These are phyloP conservation scores for Peromyscus melanophrys DNA, from an alignment of 2,797 vertebrate genomes.

Conservation along the genomic window DNA sequence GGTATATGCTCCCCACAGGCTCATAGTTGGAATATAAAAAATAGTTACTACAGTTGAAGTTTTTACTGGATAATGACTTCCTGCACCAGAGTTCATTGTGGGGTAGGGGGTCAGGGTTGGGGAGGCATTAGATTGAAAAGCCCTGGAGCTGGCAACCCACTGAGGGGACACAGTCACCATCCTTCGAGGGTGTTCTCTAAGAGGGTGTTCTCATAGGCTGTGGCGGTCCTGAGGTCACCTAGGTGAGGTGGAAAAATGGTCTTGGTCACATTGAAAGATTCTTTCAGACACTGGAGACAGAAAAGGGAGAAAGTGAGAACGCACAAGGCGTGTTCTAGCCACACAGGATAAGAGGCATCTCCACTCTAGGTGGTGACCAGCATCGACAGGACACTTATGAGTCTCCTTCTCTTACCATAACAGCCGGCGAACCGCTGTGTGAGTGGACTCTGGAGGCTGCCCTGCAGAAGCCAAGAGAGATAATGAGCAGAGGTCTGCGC, in stretches of 20 bases:
- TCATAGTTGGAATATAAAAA: neutral
- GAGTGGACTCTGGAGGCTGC: neutral
- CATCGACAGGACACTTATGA: neutral
- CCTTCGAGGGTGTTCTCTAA: neutral
- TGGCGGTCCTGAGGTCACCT: neutral
- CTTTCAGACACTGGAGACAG: neutral
- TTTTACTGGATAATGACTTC: neutral
- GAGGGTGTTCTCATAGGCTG: neutral
- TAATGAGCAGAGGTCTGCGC: neutral
- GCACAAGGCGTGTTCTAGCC: neutral
- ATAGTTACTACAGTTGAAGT: neutral
- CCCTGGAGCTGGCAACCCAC: neutral
- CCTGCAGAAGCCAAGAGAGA: neutral
- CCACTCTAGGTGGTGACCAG: neutral
- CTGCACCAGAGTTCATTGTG: neutral
- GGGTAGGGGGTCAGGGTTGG: neutral
- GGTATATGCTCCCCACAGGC: neutral
- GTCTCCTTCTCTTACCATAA: neutral
- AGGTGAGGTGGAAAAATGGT: neutral
- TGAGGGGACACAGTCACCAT: neutral
- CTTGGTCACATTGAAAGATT: neutral
- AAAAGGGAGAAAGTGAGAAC: neutral
- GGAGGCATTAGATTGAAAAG: slow-evolving; percentile 1
- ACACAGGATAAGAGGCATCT: neutral
- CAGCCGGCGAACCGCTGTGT: neutral